A percentile compares a stretch with the other conserved stretches of the same genome.
These are phyloP conservation scores for Phrynocephalus guinanensis DNA, from an alignment of 2,797 vertebrate species.

Conservation along the genomic window DNA sequence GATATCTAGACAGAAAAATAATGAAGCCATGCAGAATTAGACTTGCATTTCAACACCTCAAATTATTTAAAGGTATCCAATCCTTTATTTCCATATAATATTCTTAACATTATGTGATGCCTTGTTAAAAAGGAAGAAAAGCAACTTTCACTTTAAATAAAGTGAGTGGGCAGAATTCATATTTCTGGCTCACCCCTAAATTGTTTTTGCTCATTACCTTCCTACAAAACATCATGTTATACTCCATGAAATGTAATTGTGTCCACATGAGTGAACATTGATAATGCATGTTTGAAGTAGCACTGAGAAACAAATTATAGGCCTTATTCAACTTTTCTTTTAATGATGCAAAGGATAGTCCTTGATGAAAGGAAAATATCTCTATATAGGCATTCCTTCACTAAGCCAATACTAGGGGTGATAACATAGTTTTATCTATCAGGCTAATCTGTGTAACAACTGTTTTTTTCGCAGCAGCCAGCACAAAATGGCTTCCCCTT, in stretches of 20 bases:
- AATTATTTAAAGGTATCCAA: neutral
- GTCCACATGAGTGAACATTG: constrained; percentile 55
- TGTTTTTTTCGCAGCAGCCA: neutral
- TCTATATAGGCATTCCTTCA: constrained; percentile 39
- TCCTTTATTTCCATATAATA: constrained; percentile 15
- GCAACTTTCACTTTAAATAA: constrained; percentile 33
- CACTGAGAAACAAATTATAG: constrained; percentile 47
- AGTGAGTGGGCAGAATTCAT: constrained; percentile 29
- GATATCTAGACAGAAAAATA: neutral
- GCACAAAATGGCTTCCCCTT: neutral
- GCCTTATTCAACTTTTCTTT: constrained; percentile 39
- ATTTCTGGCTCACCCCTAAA: constrained; percentile 33
- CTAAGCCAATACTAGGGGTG: constrained; percentile 17
- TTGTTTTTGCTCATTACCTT: constrained; percentile 48
- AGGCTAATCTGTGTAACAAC: neutral
- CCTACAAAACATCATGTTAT: constrained; percentile 44
- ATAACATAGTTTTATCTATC: constrained; percentile 40
- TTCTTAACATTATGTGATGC: neutral
- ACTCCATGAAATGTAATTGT: constrained; percentile 55
- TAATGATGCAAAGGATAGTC: constrained; percentile 52
- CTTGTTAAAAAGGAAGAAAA: constrained; percentile 48
- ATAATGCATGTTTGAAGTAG: constrained; percentile 53
- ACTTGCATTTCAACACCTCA: neutral
- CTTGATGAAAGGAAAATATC: constrained; percentile 54
- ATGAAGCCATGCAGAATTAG: neutral